A percentile compares a stretch with the other conserved stretches of the same genome.
Evolutionary conservation across 1,140 invertebrate species (phyloP).

Genomic region (Potamilus streckersoni): DNA sequence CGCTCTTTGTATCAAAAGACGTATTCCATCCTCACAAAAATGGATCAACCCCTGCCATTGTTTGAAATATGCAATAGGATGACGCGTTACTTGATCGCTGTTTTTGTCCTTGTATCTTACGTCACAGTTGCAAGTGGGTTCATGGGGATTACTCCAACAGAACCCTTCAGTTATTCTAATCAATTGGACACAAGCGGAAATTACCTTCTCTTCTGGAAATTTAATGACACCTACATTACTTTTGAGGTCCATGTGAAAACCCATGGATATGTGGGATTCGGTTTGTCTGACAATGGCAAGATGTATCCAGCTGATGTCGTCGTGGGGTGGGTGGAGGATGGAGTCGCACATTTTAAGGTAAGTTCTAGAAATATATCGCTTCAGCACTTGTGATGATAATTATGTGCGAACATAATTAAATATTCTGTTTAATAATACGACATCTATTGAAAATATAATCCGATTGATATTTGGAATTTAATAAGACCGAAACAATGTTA

Average conservation of each 20-base stretch:
- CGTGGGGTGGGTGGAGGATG: slow-evolving; percentile 85
- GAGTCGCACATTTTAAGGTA: slow-evolving; percentile 62
- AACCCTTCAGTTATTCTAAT: neutral
- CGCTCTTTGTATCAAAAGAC: no score
- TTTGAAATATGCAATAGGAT: no score
- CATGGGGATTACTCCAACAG: slow-evolving; percentile 7
- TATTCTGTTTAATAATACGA: no score
- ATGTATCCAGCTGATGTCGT: slow-evolving; percentile 87
- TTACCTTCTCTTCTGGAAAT: slow-evolving; percentile 70
- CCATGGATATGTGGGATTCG: slow-evolving; percentile 83
- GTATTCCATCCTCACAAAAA: no score
- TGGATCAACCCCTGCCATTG: no score
- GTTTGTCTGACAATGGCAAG: slow-evolving; percentile 81
- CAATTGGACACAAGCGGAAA: slow-evolving; percentile 40
- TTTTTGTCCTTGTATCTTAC: no score
- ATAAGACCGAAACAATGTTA: no score
- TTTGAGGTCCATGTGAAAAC: slow-evolving; percentile 85
- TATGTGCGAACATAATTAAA: no score
- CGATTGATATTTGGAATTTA: no score
- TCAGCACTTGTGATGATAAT: neutral
- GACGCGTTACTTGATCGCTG: no score
- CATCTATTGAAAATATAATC: no score
- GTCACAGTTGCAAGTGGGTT: no score
- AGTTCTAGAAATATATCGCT: neutral
- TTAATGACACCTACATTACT: slow-evolving; percentile 72